Base-by-base conservation (phyloP, 1,140 invertebrate genomes). In the Homarus americanus region DNA sequence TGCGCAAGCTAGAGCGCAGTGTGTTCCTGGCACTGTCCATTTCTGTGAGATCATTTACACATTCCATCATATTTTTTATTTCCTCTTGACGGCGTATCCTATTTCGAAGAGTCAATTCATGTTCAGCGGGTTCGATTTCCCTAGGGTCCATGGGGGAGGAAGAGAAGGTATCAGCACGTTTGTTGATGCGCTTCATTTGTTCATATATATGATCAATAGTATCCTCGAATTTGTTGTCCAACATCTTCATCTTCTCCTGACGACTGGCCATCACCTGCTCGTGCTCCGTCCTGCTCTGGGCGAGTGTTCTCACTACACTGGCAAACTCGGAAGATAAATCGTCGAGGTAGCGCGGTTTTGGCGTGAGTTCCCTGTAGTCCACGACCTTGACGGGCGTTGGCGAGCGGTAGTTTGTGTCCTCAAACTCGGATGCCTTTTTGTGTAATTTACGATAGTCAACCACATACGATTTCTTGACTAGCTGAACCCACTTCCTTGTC, bases 401-500 rank as follows among this genome's bases (percentile, higher is more conserved):
- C 40, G 82, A n/a, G 15, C 75, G 83, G 49, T 84, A 85, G 38
- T 32, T 28, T n/a, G 17, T 10, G 24, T 79, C 89, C n/a, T 91
- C 82, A 34, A 44, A 44, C 34, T 79, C 79, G 32, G 28, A 28
- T 4, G 41, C 58, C 41, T 91, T 75, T 40, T 87, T 89, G 53
- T 89, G 91, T 2, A 90, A 36, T 58, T 92, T 91, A 28, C 91
- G 78, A 66, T 91, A 90, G 69, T 93, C 91, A 17, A 73, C 28
- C 44, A 91, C 91, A 76, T 79, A 69, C 40, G 91, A 90, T 24
- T 91, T 91, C 87, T 92, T 92, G 76, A 92, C 89, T 20, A 88
- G 44, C 76, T 93, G 92, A 63, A 93, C 91, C 85, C 87, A 93
- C 73, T 93, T 93, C 73, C 91, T 91, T 15, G 92, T 91, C 92